A percentile compares a stretch with the other conserved stretches of the same genome.
Conservation (phyloP, 92 coral and sea anemone genomes). For the Desmophyllum pertusum region DNA sequence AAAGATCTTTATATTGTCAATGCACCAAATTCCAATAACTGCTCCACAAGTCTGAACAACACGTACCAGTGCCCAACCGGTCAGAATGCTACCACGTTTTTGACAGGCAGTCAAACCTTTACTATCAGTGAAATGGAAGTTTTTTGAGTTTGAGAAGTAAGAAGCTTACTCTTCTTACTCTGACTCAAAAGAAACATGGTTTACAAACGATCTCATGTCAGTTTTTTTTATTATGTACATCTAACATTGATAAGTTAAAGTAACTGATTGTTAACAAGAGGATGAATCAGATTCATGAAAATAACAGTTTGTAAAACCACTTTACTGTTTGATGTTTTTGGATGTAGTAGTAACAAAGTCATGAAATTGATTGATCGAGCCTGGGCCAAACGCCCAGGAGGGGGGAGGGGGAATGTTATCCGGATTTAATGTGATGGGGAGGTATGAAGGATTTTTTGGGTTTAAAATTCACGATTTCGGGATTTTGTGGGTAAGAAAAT, state of each 20-base stretch:
- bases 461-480: too few relatives aligned
- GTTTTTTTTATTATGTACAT: background rate
- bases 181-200: background rate
- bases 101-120: conserved; percentile 53
- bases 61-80: conserved; percentile 60
- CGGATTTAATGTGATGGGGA: too few relatives aligned
- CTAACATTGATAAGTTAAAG: background rate
- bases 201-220: background rate
- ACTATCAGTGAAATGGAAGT: conserved; percentile 61
- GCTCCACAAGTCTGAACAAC: conserved; percentile 9
- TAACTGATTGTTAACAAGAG: background rate
- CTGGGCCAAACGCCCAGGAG: too few relatives aligned
- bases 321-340: too few relatives aligned
- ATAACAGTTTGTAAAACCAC: too few relatives aligned
- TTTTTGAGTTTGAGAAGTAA: conserved; percentile 28
- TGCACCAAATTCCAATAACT: conserved; percentile 38
- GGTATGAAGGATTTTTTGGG: too few relatives aligned
- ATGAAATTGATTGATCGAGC: too few relatives aligned
- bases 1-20: conserved; percentile 40
- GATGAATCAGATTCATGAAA: background rate
- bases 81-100: conserved; percentile 35
- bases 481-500: too few relatives aligned
- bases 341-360: too few relatives aligned
- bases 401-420: too few relatives aligned
- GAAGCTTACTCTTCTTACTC: background rate